Percentiles rank a stretch among this genome's conserved stretches.
Evolutionary conservation across 2,113 vertebrate genomes (phyloP).

Genomic region (Aptenodytes patagonicus): DNA sequence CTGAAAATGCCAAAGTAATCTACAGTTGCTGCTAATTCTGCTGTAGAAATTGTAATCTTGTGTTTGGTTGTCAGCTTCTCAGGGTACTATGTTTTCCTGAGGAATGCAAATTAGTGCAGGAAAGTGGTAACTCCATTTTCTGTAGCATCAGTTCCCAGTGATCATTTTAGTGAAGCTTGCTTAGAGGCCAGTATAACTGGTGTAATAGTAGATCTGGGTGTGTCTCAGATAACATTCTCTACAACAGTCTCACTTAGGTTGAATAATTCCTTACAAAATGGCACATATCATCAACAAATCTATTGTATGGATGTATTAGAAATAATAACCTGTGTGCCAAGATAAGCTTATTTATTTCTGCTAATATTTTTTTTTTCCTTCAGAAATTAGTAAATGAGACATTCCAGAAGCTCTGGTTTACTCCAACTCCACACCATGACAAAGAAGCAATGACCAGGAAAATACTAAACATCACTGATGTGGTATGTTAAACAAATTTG

Average conservation of each 20-base stretch:
- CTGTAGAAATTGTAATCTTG: not conserved
- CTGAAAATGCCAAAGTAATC: not conserved
- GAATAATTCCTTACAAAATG: not conserved
- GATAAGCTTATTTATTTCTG: not conserved
- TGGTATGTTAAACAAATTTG: slow-evolving; percentile 76
- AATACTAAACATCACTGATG: slow-evolving; percentile 98
- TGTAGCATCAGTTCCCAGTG: not conserved
- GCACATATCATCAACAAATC: not conserved
- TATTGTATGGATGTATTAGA: not conserved
- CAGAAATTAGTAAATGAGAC: slow-evolving; percentile 99
- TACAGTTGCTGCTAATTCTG: not conserved
- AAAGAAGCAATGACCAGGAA: slow-evolving; percentile 98
- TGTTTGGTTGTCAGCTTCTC: not conserved
- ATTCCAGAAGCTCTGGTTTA: slow-evolving; percentile 99
- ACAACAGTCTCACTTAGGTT: not conserved
- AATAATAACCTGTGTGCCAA: not conserved
- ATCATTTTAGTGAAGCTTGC: not conserved
- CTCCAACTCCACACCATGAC: slow-evolving; percentile 92
- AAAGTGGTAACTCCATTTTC: not conserved
- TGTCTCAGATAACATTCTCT: not conserved
- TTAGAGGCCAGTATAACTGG: not conserved
- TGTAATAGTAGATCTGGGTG: not conserved
- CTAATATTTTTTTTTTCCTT: not conserved
- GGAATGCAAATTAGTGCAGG: not conserved
- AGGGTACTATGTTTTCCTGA: not conserved